Evolutionary conservation across 1,140 invertebrate species (phyloP), one percentile per base, ranked within the genome.

Genomic region (Sesamia nonagrioides): DNA sequence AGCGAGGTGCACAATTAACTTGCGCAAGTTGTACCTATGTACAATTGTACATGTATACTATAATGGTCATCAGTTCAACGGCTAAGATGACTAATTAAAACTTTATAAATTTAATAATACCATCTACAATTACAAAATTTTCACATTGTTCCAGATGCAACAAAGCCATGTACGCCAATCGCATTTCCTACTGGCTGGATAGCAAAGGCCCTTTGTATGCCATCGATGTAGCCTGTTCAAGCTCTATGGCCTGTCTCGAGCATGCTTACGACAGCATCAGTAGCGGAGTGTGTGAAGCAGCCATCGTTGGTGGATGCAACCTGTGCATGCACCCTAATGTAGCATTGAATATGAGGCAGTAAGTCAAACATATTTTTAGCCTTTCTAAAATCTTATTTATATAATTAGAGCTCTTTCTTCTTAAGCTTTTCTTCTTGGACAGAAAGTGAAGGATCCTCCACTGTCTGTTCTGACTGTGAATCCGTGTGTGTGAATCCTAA

Each of bases 211-310:
- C 98, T 0, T 98, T 98, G 75, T 98, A 97, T 88, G 95, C 97
- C 4, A 95, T 98, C 1, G 98, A 99, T 89, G 97, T 98, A 13
- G 98, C 98, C 13, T 99, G 98, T 92, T 98, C 98, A 18, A 98
- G 98, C 27, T 98, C 98, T 80, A 95, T 98, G 81, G 96, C 97
- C 82, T 98, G 98, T 0, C 85, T 99, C 15, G 97, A 98, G 84
- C 96, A 98, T 82, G 98, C 98, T 5, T 97, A 98, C 79, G 95
- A 95, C 79, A 96, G 96, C 1, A 97, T 99, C 9, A 95, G 96
- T 69, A 96, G 96, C 61, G 98, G 97, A 2, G 94, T 96, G 78
- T 98, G 98, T 90, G 98, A 99, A 77, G 96, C 96, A 35, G 98
- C 98, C 1, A 96, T 99, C 72, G 98, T 99, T 7, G 98, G 97